A percentile compares a stretch with the other conserved stretches of the same genome.
phyloP scores from a whole-genome alignment of 2,797 vertebrate species.

The Stomatorhinus walkeri region DNA sequence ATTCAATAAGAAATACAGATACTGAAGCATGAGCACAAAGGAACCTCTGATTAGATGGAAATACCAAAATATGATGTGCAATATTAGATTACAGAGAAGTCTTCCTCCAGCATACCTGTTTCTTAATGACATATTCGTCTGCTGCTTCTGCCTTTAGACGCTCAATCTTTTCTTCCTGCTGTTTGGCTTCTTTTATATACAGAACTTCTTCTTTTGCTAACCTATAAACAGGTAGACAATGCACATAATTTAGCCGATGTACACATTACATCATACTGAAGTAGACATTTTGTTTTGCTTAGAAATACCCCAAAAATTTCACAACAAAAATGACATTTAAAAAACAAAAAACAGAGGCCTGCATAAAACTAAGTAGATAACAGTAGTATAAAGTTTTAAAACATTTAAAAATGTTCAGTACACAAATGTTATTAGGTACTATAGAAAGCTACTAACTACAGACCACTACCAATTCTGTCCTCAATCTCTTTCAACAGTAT shows the following conservation, averaged over 20 bases:
- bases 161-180: slow-evolving; percentile 85
- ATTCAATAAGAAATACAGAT: neutral
- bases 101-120: slow-evolving; percentile 35
- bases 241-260: neutral
- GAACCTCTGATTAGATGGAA: neutral
- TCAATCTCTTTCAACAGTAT: neutral
- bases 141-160: slow-evolving; percentile 76
- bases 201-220: slow-evolving; percentile 81
- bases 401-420: neutral
- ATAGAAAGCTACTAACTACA: neutral
- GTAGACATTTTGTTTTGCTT: neutral
- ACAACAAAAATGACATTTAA: neutral
- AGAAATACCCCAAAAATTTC: neutral
- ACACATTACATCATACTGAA: neutral
- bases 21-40: neutral
- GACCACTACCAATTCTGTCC: neutral
- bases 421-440: neutral
- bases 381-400: neutral
- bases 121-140: slow-evolving; percentile 82
- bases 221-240: slow-evolving; percentile 48
- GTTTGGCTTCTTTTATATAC: slow-evolving; percentile 81
- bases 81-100: neutral
- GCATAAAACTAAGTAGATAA: neutral
- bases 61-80: neutral
- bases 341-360: neutral